Percentiles rank a stretch among this genome's conserved stretches.
Conservation (phyloP, 2,113 vertebrate genomes). For the Lasiurus cinereus region DNA sequence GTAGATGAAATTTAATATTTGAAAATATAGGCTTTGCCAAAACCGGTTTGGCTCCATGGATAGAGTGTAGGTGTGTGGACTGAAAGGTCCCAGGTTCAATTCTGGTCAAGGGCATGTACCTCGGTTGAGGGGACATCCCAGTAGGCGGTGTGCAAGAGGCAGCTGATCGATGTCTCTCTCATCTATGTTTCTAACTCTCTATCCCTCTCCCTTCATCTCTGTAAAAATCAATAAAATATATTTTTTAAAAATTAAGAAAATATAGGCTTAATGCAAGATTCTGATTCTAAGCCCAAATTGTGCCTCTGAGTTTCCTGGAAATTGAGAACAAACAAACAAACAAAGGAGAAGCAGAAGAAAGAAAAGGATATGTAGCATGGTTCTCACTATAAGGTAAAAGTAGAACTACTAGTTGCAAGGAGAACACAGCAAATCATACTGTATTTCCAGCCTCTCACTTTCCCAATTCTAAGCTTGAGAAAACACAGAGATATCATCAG, state of each 20-base stretch:
- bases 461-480: constrained; percentile 5
- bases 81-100: no score
- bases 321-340: neutral
- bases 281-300: neutral
- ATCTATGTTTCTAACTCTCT: no score
- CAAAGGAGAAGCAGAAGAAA: neutral
- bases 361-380: neutral
- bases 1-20: neutral
- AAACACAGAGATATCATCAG: neutral
- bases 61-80: no score
- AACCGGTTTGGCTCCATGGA: no score
- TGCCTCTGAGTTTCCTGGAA: neutral
- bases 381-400: neutral
- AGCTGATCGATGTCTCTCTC: no score
- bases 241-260: neutral
- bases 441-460: neutral
- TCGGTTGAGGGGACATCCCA: no score
- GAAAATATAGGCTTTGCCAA: neutral
- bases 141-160: no score
- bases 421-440: neutral
- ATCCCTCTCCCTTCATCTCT: no score
- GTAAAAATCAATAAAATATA: no score
- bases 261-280: neutral
- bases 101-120: no score
- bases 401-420: neutral